Evolutionary conservation across 2,888 invertebrate species (phyloP).

Genomic region (Lochmaea crataegi): DNA sequence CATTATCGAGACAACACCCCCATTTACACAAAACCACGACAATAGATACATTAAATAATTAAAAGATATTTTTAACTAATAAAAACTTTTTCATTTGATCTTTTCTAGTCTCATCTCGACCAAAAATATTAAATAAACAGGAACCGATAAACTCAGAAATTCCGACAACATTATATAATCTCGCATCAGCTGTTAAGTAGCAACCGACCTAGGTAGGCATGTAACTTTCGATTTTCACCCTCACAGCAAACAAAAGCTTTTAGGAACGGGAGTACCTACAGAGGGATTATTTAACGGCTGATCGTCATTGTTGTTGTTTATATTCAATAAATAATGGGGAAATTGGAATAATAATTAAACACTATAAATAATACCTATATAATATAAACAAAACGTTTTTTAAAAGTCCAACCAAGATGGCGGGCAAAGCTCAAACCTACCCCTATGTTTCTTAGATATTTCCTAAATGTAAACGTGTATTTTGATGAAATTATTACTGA

Average conservation of each 20-base stretch:
- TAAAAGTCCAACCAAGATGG: constrained; percentile 30
- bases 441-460: constrained; percentile 12
- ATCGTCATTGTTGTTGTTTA: neutral
- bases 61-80: neutral
- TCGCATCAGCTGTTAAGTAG: constrained; percentile 32
- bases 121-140: constrained; percentile 18
- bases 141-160: constrained; percentile 21
- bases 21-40: too few relatives aligned
- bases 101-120: neutral
- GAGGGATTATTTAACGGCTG: constrained; percentile 18
- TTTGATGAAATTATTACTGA: neutral
- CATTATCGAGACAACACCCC: too few relatives aligned
- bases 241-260: constrained; percentile 28
- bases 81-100: neutral
- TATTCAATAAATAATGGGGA: constrained; percentile 4
- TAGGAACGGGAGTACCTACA: neutral
- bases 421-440: constrained; percentile 32
- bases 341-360: neutral
- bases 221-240: constrained; percentile 36
- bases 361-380: constrained; percentile 1
- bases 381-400: constrained; percentile 15
- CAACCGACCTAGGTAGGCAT: constrained; percentile 27
- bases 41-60: neutral
- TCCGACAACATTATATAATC: constrained; percentile 30
- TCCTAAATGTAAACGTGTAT: constrained; percentile 1